phyloP scores from a whole-genome alignment of 2,888 invertebrate genomes.

The Melanostoma scalare region DNA sequence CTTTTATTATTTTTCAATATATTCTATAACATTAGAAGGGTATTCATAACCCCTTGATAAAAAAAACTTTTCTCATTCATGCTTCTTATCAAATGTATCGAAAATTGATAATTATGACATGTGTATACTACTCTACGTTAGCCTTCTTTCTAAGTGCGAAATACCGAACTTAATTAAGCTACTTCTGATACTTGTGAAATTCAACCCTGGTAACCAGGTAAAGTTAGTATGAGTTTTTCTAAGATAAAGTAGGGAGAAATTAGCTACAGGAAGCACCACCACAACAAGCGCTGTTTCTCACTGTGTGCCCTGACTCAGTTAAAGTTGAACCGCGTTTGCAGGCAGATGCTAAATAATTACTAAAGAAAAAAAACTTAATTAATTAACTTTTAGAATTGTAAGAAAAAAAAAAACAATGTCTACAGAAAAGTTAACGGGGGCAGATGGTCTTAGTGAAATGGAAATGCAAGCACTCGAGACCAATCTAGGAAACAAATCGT shows the following conservation, averaged over 20 bases:
- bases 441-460: slow-evolving; percentile 41
- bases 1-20: too few relatives aligned
- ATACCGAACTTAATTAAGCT: neutral
- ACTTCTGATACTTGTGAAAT: neutral
- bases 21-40: too few relatives aligned
- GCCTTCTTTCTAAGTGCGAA: neutral
- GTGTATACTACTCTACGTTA: too few relatives aligned
- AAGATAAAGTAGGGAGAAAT: slow-evolving; percentile 12
- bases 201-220: neutral
- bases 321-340: slow-evolving; percentile 55
- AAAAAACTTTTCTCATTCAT: too few relatives aligned
- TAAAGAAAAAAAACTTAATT: slow-evolving; percentile 19
- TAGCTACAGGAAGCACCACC: slow-evolving; percentile 19
- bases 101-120: too few relatives aligned
- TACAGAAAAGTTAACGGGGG: slow-evolving; percentile 44
- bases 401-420: slow-evolving; percentile 42
- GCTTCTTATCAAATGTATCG: too few relatives aligned
- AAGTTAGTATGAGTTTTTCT: neutral
- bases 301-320: slow-evolving; percentile 30
- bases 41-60: too few relatives aligned
- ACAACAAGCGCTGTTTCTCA: slow-evolving; percentile 3
- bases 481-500: slow-evolving; percentile 44
- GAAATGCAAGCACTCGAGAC: slow-evolving; percentile 57
- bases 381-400: slow-evolving; percentile 5
- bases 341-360: slow-evolving; percentile 38